A percentile compares a stretch with the other conserved stretches of the same genome.
These are phyloP conservation scores for Pollachius pollachius DNA, from an alignment of 2,113 vertebrate genomes.

Conservation along the genomic window DNA sequence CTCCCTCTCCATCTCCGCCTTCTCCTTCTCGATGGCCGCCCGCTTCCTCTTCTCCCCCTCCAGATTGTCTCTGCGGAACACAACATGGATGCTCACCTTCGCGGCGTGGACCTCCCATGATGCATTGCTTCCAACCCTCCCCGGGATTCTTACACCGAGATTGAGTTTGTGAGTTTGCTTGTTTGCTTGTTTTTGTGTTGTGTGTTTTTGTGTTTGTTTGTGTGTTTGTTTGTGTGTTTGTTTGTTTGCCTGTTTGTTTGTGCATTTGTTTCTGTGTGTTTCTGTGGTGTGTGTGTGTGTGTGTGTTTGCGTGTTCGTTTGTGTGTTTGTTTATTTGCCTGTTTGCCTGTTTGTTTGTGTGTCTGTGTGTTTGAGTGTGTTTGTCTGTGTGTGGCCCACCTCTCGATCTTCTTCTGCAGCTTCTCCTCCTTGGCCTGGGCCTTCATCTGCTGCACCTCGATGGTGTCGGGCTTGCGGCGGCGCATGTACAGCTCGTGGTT, in stretches of 20 bases:
- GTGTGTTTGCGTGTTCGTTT: no score
- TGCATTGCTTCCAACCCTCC: not conserved
- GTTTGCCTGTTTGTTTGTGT: no score
- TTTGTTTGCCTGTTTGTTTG: no score
- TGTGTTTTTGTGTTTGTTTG: no score
- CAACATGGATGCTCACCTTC: not conserved
- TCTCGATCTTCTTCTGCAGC: slow-evolving; percentile 88
- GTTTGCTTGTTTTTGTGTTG: no score
- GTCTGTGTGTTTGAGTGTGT: no score
- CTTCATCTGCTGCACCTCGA: slow-evolving; percentile 99
- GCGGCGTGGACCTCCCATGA: no score
- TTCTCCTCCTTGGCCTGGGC: slow-evolving; percentile 93
- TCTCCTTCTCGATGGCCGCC: slow-evolving; percentile 87
- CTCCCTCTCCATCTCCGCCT: slow-evolving; percentile 87
- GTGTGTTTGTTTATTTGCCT: no score
- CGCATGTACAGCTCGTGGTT: slow-evolving; percentile 95
- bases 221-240: no score
- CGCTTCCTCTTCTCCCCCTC: slow-evolving; percentile 90
- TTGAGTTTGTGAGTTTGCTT: no score
- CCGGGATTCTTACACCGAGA: not conserved
- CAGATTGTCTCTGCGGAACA: slow-evolving; percentile 80
- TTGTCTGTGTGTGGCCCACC: slow-evolving; percentile 59
- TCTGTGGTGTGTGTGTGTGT: no score
- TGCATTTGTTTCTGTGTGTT: no score
- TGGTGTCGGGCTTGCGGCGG: slow-evolving; percentile 89